phyloP scores from a whole-genome alignment of 2,113 vertebrate genomes.

The Brachyistius frenatus region DNA sequence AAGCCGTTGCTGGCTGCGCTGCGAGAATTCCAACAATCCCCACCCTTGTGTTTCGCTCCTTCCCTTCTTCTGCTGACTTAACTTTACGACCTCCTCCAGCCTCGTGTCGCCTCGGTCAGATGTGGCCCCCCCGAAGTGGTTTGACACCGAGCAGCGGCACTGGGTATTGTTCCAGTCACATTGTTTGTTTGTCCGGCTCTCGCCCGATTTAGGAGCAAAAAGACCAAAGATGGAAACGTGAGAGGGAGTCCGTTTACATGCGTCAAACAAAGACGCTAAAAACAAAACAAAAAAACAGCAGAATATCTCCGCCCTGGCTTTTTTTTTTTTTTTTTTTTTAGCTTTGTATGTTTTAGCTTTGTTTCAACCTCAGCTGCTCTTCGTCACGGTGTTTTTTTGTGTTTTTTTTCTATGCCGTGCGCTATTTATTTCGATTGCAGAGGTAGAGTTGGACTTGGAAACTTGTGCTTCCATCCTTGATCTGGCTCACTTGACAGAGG shows the following conservation, averaged over 20 bases:
- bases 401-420: not conserved
- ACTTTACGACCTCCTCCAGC: slow-evolving; percentile 65
- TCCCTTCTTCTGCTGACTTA: slow-evolving; percentile 62
- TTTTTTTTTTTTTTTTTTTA: not conserved
- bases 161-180: slow-evolving; percentile 59
- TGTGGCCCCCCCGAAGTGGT: slow-evolving; percentile 41
- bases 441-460: slow-evolving; percentile 36
- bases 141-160: slow-evolving; percentile 37
- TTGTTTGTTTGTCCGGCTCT: slow-evolving; percentile 48
- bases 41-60: slow-evolving; percentile 64
- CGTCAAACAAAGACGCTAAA: no score
- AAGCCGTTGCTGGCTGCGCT: slow-evolving; percentile 39
- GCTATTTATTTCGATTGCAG: slow-evolving; percentile 33
- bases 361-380: slow-evolving; percentile 46
- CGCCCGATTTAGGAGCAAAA: slow-evolving; percentile 41
- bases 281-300: no score
- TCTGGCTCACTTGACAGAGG: slow-evolving; percentile 28
- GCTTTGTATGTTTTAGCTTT: slow-evolving; percentile 5
- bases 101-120: slow-evolving; percentile 57
- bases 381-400: slow-evolving; percentile 23
- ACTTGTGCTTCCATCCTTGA: slow-evolving; percentile 47
- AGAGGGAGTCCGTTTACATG: slow-evolving; percentile 2
- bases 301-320: slow-evolving; percentile 6
- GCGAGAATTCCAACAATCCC: slow-evolving; percentile 66
- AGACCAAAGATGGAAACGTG: slow-evolving; percentile 32